Base-by-base conservation (phyloP, 2,797 vertebrate species). In the Streptopelia turtur region DNA sequence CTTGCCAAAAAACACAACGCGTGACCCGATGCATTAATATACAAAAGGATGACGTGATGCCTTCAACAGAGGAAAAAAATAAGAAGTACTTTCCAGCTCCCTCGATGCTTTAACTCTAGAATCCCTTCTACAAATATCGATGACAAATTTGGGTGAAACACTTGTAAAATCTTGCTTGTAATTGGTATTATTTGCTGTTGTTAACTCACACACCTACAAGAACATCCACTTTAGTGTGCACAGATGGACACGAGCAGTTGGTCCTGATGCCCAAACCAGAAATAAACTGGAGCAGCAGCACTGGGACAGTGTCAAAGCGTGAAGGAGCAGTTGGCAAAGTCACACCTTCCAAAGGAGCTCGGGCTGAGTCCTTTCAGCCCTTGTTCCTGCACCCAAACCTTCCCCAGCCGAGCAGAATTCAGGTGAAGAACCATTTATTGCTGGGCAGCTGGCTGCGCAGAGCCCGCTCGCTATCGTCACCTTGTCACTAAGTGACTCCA, bases 1-100 rank as follows among this genome's bases (percentile, higher is more conserved):
- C 87, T 93, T 94, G 95, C 93, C 95, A 95, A 86, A 95, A 94
- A 66, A 35, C 83, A 94, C 85, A 94, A 91, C 77, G 75, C 61
- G 39, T 89, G 74, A 97, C 90, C 92, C 94, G 57, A 13, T 55
- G 35, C 66, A 65, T 64, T 89, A 90, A 94, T 89, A 84, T 53
- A 96, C 88, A 97, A 96, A 94, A 72, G 65, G 82, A 89, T 93
- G 72, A 92, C 65, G 80, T 94, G 74, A 88, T 84, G 93, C 75
- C 75, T 85, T 74, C 61, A 91, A 82, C 69, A 70, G 52, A 89
- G 59, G 43, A 22, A 74, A 83, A 96, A 93, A 91, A 37, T 37
- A 28, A 52, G 45, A 92, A 94, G 52, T 63, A 71, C 79, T 71
- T 30, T 70, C 59, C 82, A 89, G 78, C 41, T 71, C 65, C 56